Base-by-base conservation (phyloP, 2,113 vertebrate species). In the Pelusios castaneus region DNA sequence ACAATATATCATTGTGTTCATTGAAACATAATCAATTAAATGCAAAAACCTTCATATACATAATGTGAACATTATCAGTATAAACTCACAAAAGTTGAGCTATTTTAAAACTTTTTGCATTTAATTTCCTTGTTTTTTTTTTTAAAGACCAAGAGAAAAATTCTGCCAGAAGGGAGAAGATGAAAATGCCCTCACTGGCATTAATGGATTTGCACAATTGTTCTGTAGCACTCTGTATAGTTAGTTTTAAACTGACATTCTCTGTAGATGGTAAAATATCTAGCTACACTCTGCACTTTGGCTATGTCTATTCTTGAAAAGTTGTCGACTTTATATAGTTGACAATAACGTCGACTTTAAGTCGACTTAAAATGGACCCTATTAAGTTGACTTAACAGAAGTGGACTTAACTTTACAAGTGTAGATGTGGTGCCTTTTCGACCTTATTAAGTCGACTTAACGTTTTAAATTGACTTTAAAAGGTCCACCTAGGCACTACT, bases 1-100 rank as follows among this genome's bases (percentile, higher is more conserved):
- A 6, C 45, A 91, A 90, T 92, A 94, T 92, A 93, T 82, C 84
- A 58, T 76, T 89, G 1, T 86, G 54, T 29, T 95, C 8, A 80
- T n/a, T 82, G 77, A 90, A 96, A 89, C 6, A 81, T 13, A 63
- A 12, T 88, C 86, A 90, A 80, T 56, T n/a, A 87, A 91, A 70
- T 3, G 1, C 56, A 91, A 91, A 70, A 85, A 25, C 8, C 6
- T 85, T 82, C 22, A 3, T 31, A 47, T 82, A 31, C 5, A 2
- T 45, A 77, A 94, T 87, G 16, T 3, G 81, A 89, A 82, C 45
- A 85, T 27, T 12, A 4, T 3, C 52, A 31, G 63, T 31, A 56
- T 2, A 87, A 19, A 3, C 8, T 73, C 6, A 70, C 73, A 10
- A 91, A 92, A 85, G 94, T 45, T 80, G 77, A 60, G 17, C 2